Evolutionary conservation across 2,888 invertebrate genomes (phyloP).

Genomic region (Euzetes globulus): DNA sequence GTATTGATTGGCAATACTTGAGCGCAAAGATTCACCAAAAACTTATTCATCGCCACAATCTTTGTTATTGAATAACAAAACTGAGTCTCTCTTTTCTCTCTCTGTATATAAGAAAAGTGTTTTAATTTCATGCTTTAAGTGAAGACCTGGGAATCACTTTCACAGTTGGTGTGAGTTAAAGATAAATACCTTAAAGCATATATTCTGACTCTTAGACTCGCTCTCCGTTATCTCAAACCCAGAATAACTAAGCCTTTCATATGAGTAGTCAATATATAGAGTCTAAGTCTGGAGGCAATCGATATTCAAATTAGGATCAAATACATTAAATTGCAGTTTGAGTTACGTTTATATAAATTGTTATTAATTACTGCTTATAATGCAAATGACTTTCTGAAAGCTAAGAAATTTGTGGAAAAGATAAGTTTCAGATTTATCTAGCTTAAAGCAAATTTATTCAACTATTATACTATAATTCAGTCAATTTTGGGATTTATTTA

Average conservation of each 20-base stretch:
- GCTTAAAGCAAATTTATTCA: too few relatives aligned
- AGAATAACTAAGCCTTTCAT: background rate
- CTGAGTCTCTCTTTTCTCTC: background rate
- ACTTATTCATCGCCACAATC: background rate
- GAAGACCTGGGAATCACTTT: background rate
- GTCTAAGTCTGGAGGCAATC: background rate
- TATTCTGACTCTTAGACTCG: background rate
- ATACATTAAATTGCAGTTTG: background rate
- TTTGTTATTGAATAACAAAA: constrained; percentile 2
- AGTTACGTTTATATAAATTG: background rate
- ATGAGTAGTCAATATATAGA: background rate
- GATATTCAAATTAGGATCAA: background rate
- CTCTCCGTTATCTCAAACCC: background rate
- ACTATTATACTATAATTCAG: too few relatives aligned
- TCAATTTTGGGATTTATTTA: too few relatives aligned
- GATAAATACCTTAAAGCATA: constrained; percentile 4
- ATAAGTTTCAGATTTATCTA: too few relatives aligned
- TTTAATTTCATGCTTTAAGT: constrained; percentile 7
- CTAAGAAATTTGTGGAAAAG: too few relatives aligned
- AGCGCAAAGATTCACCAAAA: background rate
- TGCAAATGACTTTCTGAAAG: too few relatives aligned
- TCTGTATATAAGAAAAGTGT: background rate
- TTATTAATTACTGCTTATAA: background rate
- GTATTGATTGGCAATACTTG: background rate
- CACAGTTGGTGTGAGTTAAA: background rate